These are phyloP conservation scores for Molossus alvarezi DNA, from an alignment of 2,797 vertebrate species.

Conservation along the genomic window DNA sequence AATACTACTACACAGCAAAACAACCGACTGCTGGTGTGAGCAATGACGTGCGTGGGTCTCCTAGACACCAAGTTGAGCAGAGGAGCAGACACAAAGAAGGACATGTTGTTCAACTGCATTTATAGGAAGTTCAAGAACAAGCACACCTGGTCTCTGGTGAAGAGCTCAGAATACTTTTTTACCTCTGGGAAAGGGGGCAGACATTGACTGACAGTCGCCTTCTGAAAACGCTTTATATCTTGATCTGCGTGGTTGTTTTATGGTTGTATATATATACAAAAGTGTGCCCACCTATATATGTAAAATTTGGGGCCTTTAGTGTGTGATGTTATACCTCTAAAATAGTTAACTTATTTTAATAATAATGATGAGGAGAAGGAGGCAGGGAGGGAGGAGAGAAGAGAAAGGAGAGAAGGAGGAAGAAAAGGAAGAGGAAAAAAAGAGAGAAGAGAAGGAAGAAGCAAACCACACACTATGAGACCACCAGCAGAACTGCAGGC, in stretches of 20 bases:
- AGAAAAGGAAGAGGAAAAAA: not conserved
- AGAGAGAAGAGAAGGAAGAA: not conserved
- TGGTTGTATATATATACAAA: not conserved
- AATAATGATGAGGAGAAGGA: not conserved
- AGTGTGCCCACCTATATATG: not conserved
- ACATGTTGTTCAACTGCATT: too few relatives aligned
- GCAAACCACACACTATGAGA: not conserved
- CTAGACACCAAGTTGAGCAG: not conserved
- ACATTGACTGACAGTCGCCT: not conserved
- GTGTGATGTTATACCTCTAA: not conserved
- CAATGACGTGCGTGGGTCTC: not conserved
- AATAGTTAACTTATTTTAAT: not conserved
- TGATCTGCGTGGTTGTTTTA: not conserved
- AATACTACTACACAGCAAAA: not conserved
- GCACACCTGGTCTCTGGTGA: not conserved
- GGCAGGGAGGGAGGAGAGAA: not conserved
- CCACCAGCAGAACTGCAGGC: not conserved
- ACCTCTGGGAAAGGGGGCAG: not conserved
- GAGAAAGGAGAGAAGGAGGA: not conserved
- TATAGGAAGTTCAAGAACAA: not conserved
- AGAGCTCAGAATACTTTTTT: not conserved
- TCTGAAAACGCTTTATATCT: not conserved
- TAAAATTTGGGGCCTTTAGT: not conserved
- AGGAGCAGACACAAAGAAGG: not conserved
- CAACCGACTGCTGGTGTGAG: not conserved